Base-by-base conservation (phyloP, 2,113 vertebrate genomes). In the Paraplagusia blochii region DNA sequence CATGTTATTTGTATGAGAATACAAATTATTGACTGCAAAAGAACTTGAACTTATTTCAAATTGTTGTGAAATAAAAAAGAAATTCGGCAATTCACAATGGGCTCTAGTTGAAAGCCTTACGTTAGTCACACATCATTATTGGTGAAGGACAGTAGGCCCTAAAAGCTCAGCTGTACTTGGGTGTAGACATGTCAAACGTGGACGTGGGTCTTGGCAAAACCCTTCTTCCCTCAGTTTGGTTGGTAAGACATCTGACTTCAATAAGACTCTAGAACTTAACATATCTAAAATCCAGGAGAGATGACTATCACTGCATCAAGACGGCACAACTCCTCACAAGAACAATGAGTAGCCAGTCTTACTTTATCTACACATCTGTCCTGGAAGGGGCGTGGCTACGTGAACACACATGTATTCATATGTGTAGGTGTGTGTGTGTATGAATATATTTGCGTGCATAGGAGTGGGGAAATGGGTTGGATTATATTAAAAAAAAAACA, bases 201-300 rank as follows among this genome's bases (percentile, higher is more conserved):
- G 50, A 64, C 57, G 5, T 12, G n/a, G 22, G n/a, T 47, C 39
- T 38, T 11, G 46, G 43, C 45, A 14, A 54, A 43, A 5, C 39
- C 51, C 47, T 6, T 44, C 40, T 0, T 5, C 19, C 10, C 7
- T 13, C 51, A 15, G 22, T 50, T 45, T 59, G 33, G 46, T 74
- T 73, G 81, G 74, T 69, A 69, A 72, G 59, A 78, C 81, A 84
- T 84, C 84, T 81, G 81, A 69, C 81, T 82, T 60, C 77, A 84
- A 82, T 84, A 79, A 84, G 70, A 57, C 63, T 48, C 36, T 50
- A 72, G 56, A 74, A 68, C 56, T 48, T 46, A 10, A 76, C 57
- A 42, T 72, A 72, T 82, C 74, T 72, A 61, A 66, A 74, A 84
- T 66, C 54, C 39, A 74, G 76, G 74, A 29, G 58, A 74, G 81